Base-by-base conservation (phyloP, 1,140 invertebrate genomes). In the Rhyzopertha dominica region DNA sequence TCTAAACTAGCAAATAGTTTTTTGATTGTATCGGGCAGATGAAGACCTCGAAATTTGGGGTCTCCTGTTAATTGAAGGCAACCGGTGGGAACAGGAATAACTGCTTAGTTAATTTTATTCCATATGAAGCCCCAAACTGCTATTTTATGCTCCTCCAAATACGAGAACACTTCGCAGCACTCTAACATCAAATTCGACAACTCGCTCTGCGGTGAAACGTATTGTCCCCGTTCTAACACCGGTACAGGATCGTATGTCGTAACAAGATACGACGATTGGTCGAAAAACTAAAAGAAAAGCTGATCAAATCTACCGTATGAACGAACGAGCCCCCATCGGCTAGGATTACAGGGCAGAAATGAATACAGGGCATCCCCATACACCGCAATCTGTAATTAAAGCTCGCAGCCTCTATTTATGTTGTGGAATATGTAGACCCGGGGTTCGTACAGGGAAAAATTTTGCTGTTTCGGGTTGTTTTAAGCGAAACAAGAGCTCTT, bases 291-390 rank as follows among this genome's bases (percentile, higher is more conserved):
- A 53, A 61, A 59, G 56, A 58, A 61, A 61, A 61, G 59, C 59
- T 61, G 56, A 61, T 58, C 59, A 61, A 61, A 61, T 61, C 59
- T 61, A 61, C 53, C 54, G 59, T 54, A 59, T 61, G 59, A 61
- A 61, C n/a, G n/a, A n/a, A n/a, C 53, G 56, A 51, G 43, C 56
- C 52, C 53, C 52, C 45, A 34, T 57, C 25, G 47, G 49, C 44
- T 59, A 54, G 46, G 55, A 57, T 59, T 59, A 57, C 57, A 43
- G 43, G 44, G 40, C 38, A 45, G 57, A 59, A 56, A 59, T 54
- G 53, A 59, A 59, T 59, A 59, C 52, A 47, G 48, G 54, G 43
- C 56, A 48, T 56, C 53, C 56, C n/a, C n/a, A n/a, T 47, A 51
- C 47, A 55, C 37, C 43, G 51, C 50, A 50, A 45, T 44, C 38